Base-by-base conservation (phyloP, 2,888 invertebrate species). In the Cheiracanthium punctorium region DNA sequence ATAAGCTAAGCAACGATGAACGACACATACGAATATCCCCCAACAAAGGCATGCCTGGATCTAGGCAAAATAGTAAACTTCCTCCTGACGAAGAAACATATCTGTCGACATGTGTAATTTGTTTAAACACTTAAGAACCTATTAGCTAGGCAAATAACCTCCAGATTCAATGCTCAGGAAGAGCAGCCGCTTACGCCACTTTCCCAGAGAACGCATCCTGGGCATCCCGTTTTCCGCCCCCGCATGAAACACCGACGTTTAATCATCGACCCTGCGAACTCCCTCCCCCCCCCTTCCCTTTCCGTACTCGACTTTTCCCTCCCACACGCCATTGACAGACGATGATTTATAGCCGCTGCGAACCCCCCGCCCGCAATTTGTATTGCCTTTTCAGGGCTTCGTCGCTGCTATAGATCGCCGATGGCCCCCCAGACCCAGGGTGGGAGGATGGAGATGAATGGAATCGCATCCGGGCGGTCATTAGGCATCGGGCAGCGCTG, bases 281-380 rank as follows among this genome's bases (percentile, higher is more conserved):
- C 48, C 43, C 14, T 8, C 24, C 24, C 41, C 41, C 37, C 43
- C 30, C n/a, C n/a, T n/a, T n/a, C n/a, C n/a, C n/a, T n/a, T n/a
- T n/a, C n/a, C 29, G 58, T 30, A 82, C 74, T 75, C 82, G 75
- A 70, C 75, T 70, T 75, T 75, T 75, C 75, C 70, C 86, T 75
- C 71, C 87, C 87, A 80, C 77, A 81, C 81, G 81, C 65, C 77
- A 87, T 82, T 87, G 87, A 87, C 87, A 87, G 81, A 72, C 81
- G 81, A 87, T 87, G 87, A 87, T 87, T 87, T 87, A 87, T 87
- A 87, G 72, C 87, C 80, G 58, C 81, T 76, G 76, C 70, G 43
- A 24, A 43, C 24, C 43, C 43, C 75, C 80, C 79, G 82, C 82
- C 24, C 87, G 82, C 87, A 87, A 87, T 87, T 87, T 87, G 87